A percentile compares a stretch with the other conserved stretches of the same genome.
Evolutionary conservation across 2,888 invertebrate species (phyloP).

Genomic region (Hirtodrosophila histrioides): DNA sequence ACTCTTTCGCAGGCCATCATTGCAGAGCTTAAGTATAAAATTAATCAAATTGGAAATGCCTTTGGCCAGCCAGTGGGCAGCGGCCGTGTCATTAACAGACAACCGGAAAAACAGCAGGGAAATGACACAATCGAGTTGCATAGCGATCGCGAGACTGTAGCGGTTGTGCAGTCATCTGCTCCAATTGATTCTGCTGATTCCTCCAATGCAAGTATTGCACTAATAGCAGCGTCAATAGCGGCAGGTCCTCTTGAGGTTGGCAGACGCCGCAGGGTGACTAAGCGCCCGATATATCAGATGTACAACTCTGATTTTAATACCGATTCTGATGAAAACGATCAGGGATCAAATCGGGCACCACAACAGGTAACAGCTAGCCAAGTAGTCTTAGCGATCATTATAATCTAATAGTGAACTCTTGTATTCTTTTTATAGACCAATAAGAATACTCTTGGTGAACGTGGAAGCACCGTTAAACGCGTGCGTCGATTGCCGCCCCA

Average conservation of each 20-base stretch:
- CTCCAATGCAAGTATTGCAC: neutral
- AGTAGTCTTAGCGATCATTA: neutral
- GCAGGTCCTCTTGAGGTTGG: neutral
- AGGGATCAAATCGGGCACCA: neutral
- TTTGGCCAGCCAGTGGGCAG: conserved; percentile 20
- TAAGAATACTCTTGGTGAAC: neutral
- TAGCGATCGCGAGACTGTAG: too few relatives aligned
- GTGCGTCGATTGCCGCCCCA: too few relatives aligned
- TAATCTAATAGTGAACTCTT: neutral
- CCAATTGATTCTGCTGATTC: too few relatives aligned
- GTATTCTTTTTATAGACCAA: conserved; percentile 1
- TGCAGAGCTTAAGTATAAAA: conserved; percentile 14
- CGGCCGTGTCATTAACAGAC: neutral
- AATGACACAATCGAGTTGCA: neutral
- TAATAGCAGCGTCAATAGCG: neutral
- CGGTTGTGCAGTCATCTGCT: too few relatives aligned
- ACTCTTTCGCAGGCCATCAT: conserved; percentile 4
- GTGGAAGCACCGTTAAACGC: neutral
- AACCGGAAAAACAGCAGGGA: neutral
- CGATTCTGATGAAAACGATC: conserved; percentile 18
- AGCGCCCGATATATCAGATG: rapidly evolving
- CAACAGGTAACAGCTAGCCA: neutral
- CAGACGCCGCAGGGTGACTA: neutral
- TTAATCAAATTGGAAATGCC: conserved; percentile 26
- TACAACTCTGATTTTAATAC: conserved; percentile 15